Evolutionary conservation across 2,797 vertebrate genomes (phyloP).

Genomic region (Sebastolobus alascanus): DNA sequence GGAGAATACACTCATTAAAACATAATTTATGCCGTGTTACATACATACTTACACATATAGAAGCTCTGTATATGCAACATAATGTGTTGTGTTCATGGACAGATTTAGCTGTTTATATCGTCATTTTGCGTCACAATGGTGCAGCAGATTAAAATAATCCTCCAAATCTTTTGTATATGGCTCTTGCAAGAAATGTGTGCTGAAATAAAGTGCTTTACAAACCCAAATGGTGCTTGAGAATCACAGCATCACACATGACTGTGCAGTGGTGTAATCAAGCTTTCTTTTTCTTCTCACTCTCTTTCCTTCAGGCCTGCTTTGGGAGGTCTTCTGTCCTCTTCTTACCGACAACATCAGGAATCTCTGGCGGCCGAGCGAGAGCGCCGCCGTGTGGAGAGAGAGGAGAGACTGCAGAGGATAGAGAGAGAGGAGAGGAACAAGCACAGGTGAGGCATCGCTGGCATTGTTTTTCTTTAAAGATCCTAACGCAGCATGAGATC

Average conservation of each 20-base stretch:
- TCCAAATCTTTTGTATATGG: background rate
- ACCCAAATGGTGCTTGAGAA: background rate
- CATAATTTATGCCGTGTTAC: background rate
- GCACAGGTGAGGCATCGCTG: slow-evolving; percentile 88
- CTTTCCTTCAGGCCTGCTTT: slow-evolving; percentile 83
- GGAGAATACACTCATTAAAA: slow-evolving; percentile 18
- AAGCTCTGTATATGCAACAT: background rate
- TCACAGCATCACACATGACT: background rate
- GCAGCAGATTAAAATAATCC: background rate
- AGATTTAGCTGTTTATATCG: background rate
- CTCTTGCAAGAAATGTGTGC: background rate
- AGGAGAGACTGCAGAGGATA: slow-evolving; percentile 93
- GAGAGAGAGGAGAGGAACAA: slow-evolving; percentile 96
- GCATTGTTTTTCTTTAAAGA: background rate
- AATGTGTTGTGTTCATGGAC: background rate
- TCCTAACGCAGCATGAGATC: background rate
- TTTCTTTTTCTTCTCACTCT: background rate
- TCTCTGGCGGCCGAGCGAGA: slow-evolving; percentile 95
- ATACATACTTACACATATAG: background rate
- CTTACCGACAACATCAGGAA: slow-evolving; percentile 96
- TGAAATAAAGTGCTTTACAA: background rate
- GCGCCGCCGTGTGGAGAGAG: slow-evolving; percentile 92
- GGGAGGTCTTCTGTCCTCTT: slow-evolving; percentile 93
- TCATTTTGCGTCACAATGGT: background rate
- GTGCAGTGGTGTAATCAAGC: background rate